Conservation (phyloP, 2,797 vertebrate genomes). For the Megalops cyprinoides region DNA sequence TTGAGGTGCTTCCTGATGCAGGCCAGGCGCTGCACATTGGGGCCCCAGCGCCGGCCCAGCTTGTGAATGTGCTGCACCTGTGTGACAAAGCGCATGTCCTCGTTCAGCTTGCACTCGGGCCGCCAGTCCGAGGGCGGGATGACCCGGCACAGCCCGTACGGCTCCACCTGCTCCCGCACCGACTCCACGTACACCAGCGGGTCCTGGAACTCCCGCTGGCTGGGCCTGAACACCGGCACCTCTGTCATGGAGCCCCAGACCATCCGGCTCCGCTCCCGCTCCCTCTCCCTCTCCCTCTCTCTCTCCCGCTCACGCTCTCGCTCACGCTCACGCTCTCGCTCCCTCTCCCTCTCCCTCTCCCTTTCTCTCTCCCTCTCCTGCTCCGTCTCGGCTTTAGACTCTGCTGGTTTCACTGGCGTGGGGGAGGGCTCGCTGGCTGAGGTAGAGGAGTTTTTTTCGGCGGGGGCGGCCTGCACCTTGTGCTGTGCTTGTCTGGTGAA, state of each 20-base stretch:
- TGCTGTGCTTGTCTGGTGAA: constrained; percentile 95
- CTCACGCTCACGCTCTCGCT: constrained; percentile 68
- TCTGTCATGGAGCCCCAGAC: constrained; percentile 87
- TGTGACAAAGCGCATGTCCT: constrained; percentile 98
- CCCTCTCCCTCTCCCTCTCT: constrained; percentile 76
- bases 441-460: constrained; percentile 92
- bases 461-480: constrained; percentile 39
- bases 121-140: constrained; percentile 94
- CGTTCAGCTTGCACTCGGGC: constrained; percentile 97
- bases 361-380: too few species aligned
- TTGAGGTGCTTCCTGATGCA: constrained; percentile 99
- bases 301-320: constrained; percentile 63
- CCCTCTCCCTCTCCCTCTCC: too few species aligned
- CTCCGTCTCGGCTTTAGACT: neutral
- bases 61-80: constrained; percentile 98
- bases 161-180: constrained; percentile 88
- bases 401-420: constrained; percentile 72
- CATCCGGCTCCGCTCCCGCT: constrained; percentile 77
- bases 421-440: constrained; percentile 84
- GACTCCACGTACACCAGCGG: constrained; percentile 93
- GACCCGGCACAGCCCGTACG: constrained; percentile 91
- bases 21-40: constrained; percentile 95
- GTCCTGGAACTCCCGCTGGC: constrained; percentile 93
- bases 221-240: constrained; percentile 87
- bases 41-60: constrained; percentile 97